Conservation (phyloP, 2,888 invertebrate species). For the Epistrophella euchroma region DNA sequence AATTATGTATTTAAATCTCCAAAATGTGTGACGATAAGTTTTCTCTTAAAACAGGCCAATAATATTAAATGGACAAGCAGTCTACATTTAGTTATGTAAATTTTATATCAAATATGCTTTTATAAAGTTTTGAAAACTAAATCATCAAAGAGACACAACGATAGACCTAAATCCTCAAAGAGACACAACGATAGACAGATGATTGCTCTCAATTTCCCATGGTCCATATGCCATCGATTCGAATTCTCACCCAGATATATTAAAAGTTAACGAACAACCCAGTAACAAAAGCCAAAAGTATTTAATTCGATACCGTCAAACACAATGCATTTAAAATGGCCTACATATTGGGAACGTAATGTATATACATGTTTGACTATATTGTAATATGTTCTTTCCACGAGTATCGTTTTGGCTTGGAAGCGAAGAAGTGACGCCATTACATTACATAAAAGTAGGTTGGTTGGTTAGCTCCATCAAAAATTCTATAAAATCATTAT, state of each 20-base stretch:
- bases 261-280: slow-evolving; percentile 13
- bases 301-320: slow-evolving; percentile 22
- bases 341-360: not conserved
- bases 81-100: not conserved
- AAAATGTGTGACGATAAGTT: not conserved
- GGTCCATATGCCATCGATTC: slow-evolving; percentile 1
- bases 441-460: slow-evolving; percentile 40
- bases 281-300: slow-evolving; percentile 27
- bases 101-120: not conserved
- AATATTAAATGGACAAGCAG: not conserved
- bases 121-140: not conserved
- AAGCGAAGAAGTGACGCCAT: slow-evolving; percentile 24
- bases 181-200: not conserved
- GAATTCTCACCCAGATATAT: not conserved
- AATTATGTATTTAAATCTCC: not conserved
- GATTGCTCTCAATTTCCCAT: not conserved
- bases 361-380: not conserved
- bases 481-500: slow-evolving; percentile 67
- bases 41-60: not conserved
- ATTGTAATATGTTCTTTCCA: not conserved
- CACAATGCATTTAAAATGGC: slow-evolving; percentile 24
- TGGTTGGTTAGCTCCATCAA: slow-evolving; percentile 49
- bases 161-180: not conserved
- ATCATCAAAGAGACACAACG: not conserved
- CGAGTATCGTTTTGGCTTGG: slow-evolving; percentile 37